Conservation (phyloP, 2,113 vertebrate species). For the Onychostoma macrolepis region DNA sequence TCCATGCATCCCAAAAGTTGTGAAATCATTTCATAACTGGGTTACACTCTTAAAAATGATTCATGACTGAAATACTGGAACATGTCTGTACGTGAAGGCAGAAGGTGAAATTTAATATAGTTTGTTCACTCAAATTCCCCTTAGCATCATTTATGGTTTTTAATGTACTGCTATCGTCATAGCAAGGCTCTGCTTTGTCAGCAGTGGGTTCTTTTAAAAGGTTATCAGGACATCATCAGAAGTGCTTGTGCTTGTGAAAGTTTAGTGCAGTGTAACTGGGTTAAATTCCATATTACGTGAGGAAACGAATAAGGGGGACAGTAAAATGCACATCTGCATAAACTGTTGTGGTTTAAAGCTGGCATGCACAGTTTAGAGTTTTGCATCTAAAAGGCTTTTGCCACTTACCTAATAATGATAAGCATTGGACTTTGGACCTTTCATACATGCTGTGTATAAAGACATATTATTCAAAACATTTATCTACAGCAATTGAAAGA, state of each 20-base stretch:
- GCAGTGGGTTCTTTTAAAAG: slow-evolving; percentile 17
- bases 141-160: not conserved
- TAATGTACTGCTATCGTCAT: not conserved
- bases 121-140: slow-evolving; percentile 4
- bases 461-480: not conserved
- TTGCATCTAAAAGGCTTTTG: not conserved
- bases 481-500: not conserved
- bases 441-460: not conserved
- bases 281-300: not conserved
- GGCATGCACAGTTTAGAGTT: not conserved
- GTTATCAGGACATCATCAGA: slow-evolving; percentile 4
- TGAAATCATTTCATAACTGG: not conserved
- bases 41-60: not conserved
- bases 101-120: not conserved
- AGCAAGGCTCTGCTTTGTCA: not conserved
- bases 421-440: not conserved
- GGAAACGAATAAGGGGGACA: not conserved
- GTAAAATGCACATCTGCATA: not conserved
- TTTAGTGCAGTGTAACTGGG: not conserved
- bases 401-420: not conserved
- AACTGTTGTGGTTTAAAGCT: slow-evolving; percentile 1
- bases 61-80: not conserved
- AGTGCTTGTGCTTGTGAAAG: not conserved
- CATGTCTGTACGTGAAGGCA: not conserved
- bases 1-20: not conserved